These are phyloP conservation scores for Toxonevra muliebris DNA, from an alignment of 2,888 invertebrate genomes.

Conservation along the genomic window DNA sequence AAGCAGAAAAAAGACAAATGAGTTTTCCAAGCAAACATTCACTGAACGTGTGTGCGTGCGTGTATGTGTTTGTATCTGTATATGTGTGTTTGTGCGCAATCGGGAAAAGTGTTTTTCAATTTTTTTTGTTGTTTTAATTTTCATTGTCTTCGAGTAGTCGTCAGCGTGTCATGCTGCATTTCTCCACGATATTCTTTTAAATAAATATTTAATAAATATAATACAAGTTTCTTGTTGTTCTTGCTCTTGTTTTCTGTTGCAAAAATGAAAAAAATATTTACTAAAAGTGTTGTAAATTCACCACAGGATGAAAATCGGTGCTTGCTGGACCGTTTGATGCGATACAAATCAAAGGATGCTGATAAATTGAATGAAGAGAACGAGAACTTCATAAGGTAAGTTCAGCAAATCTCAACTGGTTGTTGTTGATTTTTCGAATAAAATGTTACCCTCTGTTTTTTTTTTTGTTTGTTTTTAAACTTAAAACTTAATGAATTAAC, in stretches of 20 bases:
- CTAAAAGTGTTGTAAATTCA: constrained; percentile 29
- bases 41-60: background rate
- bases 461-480: background rate
- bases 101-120: too few species aligned
- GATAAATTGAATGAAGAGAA: constrained; percentile 97
- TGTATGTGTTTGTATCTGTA: too few species aligned
- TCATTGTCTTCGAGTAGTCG: too few species aligned
- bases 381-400: constrained; percentile 90
- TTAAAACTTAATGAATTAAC: constrained; percentile 15
- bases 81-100: too few species aligned
- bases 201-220: too few species aligned
- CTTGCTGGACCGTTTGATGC: constrained; percentile 86
- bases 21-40: background rate
- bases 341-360: constrained; percentile 93
- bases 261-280: background rate
- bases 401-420: constrained; percentile 36
- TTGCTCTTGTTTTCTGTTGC: too few species aligned
- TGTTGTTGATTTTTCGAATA: constrained; percentile 14
- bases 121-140: too few species aligned
- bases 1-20: constrained; percentile 4
- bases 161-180: too few species aligned
- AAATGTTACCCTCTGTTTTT: constrained; percentile 11
- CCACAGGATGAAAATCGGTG: constrained; percentile 87
- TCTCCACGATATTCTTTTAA: too few species aligned
- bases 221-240: too few species aligned